Percentiles rank a stretch among this genome's conserved stretches.
phyloP scores from a whole-genome alignment of 2,888 invertebrate species.

The Noctua pronuba region DNA sequence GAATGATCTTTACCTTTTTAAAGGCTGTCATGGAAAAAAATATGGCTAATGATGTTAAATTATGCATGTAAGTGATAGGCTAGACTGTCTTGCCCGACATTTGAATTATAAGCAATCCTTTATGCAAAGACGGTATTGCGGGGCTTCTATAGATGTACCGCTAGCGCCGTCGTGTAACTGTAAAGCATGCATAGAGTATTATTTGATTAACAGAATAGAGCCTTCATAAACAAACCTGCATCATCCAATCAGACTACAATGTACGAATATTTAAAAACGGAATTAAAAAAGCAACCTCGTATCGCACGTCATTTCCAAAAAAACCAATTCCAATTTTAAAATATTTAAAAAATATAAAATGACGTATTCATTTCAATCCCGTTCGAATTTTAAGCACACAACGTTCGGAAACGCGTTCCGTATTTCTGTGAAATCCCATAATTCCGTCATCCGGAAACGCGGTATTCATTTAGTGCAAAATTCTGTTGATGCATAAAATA shows the following conservation, averaged over 20 bases:
- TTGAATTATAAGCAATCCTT: slow-evolving; percentile 30
- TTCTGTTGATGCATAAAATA: slow-evolving; percentile 81
- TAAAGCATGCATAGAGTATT: slow-evolving; percentile 14
- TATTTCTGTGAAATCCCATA: slow-evolving; percentile 68
- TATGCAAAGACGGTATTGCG: slow-evolving; percentile 13
- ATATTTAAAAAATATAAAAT: slow-evolving; percentile 58
- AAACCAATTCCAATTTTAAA: slow-evolving; percentile 59
- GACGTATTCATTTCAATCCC: slow-evolving; percentile 64
- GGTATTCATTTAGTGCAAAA: slow-evolving; percentile 80
- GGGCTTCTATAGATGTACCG: slow-evolving; percentile 33
- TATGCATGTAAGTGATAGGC: slow-evolving; percentile 36
- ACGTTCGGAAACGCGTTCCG: slow-evolving; percentile 59
- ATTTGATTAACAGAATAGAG: slow-evolving; percentile 28
- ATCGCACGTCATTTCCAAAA: slow-evolving; percentile 53
- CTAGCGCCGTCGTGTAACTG: slow-evolving; percentile 1
- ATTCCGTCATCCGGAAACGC: slow-evolving; percentile 72
- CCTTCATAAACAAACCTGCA: slow-evolving; percentile 34
- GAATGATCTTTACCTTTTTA: slow-evolving; percentile 48
- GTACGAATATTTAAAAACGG: slow-evolving; percentile 40
- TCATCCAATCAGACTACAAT: slow-evolving; percentile 37
- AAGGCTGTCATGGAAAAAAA: slow-evolving; percentile 39
- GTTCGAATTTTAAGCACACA: slow-evolving; percentile 60
- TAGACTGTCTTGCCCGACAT: slow-evolving; percentile 23
- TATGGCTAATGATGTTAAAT: slow-evolving; percentile 38
- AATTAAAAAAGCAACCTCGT: slow-evolving; percentile 41